Conservation (phyloP, 2,888 invertebrate genomes). For the Empis stercorea region DNA sequence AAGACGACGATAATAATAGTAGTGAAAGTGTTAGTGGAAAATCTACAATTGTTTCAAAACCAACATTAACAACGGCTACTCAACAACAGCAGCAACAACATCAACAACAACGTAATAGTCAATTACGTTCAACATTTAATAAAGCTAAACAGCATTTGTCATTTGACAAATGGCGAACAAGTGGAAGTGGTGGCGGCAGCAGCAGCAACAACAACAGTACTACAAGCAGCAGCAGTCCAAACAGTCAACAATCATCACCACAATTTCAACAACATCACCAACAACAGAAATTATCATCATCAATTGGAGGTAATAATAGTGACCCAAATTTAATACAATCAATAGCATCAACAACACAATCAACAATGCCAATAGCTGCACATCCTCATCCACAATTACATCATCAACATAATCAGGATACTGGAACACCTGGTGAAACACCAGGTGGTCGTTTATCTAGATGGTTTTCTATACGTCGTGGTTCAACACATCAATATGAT, state of each 20-base stretch:
- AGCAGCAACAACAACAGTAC: conserved; percentile 20
- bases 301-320: conserved; percentile 5
- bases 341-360: neutral
- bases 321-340: neutral
- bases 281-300: conserved; percentile 2
- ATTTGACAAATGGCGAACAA: conserved; percentile 56
- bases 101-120: conserved; percentile 52
- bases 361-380: conserved; percentile 19
- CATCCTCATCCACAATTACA: conserved; percentile 13
- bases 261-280: neutral
- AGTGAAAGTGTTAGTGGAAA: conserved; percentile 11
- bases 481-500: conserved; percentile 73
- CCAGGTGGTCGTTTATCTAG: conserved; percentile 65
- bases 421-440: conserved; percentile 48
- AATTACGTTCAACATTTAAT: conserved; percentile 65
- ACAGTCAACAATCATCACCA: conserved; percentile 11
- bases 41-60: conserved; percentile 20
- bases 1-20: conserved; percentile 38
- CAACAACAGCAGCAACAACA: conserved; percentile 22
- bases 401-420: conserved; percentile 23
- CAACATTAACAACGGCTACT: conserved; percentile 23
- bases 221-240: conserved; percentile 16
- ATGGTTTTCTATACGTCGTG: conserved; percentile 80
- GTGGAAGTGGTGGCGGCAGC: conserved; percentile 31
- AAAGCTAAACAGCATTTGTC: conserved; percentile 67